Percentiles rank a stretch among this genome's conserved stretches.
phyloP scores from a whole-genome alignment of 2,113 vertebrate genomes.

The Romanogobio albipinnatus region DNA sequence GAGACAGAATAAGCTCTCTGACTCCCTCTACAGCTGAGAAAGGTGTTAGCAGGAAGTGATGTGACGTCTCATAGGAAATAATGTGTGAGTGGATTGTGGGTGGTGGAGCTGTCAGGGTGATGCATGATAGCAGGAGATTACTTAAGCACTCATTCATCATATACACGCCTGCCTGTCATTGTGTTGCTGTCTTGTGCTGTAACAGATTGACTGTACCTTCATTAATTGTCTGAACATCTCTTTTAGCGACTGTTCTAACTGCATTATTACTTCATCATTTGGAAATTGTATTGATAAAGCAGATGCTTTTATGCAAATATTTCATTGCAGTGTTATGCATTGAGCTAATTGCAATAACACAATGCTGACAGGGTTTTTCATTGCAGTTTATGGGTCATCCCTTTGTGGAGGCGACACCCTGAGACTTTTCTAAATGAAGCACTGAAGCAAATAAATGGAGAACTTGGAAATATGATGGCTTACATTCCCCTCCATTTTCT shows the following conservation, averaged over 20 bases:
- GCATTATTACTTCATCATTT: not conserved
- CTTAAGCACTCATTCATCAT: constrained; percentile 45
- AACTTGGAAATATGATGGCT: not conserved
- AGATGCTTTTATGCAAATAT: constrained; percentile 16
- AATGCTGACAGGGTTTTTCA: not conserved
- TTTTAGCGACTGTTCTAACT: constrained; percentile 23
- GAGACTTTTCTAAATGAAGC: not conserved
- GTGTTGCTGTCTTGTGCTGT: not conserved
- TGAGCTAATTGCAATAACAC: not conserved
- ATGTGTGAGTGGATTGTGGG: constrained; percentile 36
- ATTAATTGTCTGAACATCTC: not conserved
- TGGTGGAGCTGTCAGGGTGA: constrained; percentile 48
- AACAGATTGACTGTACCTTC: constrained; percentile 17
- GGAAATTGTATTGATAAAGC: constrained; percentile 15
- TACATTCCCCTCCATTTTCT: not conserved
- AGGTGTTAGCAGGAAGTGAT: constrained; percentile 29
- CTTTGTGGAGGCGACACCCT: not conserved
- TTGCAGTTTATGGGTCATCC: not conserved
- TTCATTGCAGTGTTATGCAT: not conserved
- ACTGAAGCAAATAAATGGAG: not conserved
- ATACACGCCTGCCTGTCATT: not conserved
- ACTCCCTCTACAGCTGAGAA: constrained; percentile 61
- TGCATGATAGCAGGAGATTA: constrained; percentile 42
- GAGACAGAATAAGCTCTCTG: constrained; percentile 37
- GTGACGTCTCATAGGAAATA: constrained; percentile 41